A percentile compares a stretch with the other conserved stretches of the same genome.
Conservation (phyloP, 2,113 vertebrate species). For the Clupea harengus region DNA sequence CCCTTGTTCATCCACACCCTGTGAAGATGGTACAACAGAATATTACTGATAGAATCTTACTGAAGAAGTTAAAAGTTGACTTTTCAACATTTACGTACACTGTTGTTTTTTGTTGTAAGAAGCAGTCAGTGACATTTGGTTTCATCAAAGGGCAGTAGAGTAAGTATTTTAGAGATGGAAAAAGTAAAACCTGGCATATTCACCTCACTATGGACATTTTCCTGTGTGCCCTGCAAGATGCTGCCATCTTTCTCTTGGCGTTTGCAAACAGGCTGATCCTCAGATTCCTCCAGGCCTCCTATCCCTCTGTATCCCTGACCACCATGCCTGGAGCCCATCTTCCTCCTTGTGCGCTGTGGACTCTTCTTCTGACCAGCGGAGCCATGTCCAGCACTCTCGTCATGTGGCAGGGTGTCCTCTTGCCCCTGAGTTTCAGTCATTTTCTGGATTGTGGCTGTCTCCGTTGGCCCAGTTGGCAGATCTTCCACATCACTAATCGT, state of each 20-base stretch:
- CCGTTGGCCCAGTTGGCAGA: neutral
- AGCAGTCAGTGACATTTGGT: neutral
- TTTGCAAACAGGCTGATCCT: neutral
- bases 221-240: neutral
- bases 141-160: neutral
- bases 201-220: neutral
- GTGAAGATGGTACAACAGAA: neutral
- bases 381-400: constrained; percentile 12
- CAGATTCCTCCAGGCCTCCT: neutral
- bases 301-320: constrained; percentile 21
- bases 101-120: neutral
- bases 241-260: neutral
- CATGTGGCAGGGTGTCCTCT: neutral
- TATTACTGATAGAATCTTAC: neutral
- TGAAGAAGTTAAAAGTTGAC: no score
- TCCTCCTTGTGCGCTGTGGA: constrained; percentile 35
- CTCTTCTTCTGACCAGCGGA: neutral
- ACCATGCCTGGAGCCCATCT: constrained; percentile 49
- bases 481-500: neutral
- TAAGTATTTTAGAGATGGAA: neutral
- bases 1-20: neutral
- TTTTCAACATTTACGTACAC: neutral
- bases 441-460: neutral
- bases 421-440: neutral
- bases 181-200: neutral